Base-by-base conservation (phyloP, 2,797 vertebrate species). In the Balearica regulorum region DNA sequence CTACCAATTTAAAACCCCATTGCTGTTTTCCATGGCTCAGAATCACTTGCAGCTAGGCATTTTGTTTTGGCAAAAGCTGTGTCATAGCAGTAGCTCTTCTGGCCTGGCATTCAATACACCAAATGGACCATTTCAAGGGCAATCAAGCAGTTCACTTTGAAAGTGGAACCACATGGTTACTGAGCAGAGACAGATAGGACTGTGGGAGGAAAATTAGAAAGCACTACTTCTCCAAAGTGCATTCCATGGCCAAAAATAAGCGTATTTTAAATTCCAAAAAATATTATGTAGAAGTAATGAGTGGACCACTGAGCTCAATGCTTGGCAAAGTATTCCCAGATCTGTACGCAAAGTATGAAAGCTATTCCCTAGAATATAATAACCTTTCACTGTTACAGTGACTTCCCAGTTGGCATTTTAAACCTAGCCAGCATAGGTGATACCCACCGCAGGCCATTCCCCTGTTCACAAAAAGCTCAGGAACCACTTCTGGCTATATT, bases 181-280 rank as follows among this genome's bases (percentile, higher is more conserved):
- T 93, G 49, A 96, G 81, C 69, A 95, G 68, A 93, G 68, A 76
- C n/a, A 92, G 60, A 75, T 39, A 86, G 75, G 49, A 66, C 39
- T 65, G 60, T 58, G 53, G 92, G 69, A 94, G 24, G 35, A 69
- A 96, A 95, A 97, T 85, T 82, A 92, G 83, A 96, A 94, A 93
- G 71, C 58, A 66, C 1, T 29, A 17, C 13, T 85, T 78, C 68
- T 66, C 77, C 39, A 9, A 96, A 95, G 33, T 54, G 25, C 28
- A 77, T 57, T 90, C 70, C 54, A 62, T 73, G 73, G 58, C 46
- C 83, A 89, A 83, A 70, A 76, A 71, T 57, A 89, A 91, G 73
- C 1, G 2, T n/a, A 91, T 31, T 51, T 76, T 89, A 24, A 73
- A 68, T 58, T 82, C 5, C 4, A 48, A 92, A 96, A 85, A 76